A percentile compares a stretch with the other conserved stretches of the same genome.
These are phyloP conservation scores for Ochropleura plecta DNA, from an alignment of 2,888 invertebrate genomes.

Conservation along the genomic window DNA sequence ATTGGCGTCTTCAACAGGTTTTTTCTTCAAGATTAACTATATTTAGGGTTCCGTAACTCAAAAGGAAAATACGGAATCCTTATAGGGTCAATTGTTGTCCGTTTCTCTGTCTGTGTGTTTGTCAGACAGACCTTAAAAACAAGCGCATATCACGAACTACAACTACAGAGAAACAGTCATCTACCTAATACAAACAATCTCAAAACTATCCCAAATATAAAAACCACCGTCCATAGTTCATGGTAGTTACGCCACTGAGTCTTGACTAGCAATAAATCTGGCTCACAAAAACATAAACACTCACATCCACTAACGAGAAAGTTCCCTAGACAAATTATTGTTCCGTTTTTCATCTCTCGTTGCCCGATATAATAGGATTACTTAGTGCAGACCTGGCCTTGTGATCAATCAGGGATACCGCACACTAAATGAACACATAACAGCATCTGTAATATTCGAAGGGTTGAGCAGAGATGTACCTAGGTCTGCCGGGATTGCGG, in stretches of 20 bases:
- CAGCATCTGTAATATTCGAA: too few species aligned
- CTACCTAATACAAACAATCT: not conserved
- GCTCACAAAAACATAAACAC: constrained; percentile 48
- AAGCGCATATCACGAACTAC: not conserved
- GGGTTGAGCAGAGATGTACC: too few species aligned
- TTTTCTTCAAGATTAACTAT: too few species aligned
- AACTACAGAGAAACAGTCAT: not conserved
- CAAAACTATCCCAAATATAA: constrained; percentile 2
- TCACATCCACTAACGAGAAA: constrained; percentile 53
- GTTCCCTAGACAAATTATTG: constrained; percentile 58
- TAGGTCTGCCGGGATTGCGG: too few species aligned
- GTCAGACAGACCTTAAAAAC: not conserved
- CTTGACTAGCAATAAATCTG: constrained; percentile 53
- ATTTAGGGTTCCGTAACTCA: too few species aligned
- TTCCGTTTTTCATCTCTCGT: constrained; percentile 47
- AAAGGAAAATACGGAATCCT: too few species aligned
- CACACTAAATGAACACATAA: constrained; percentile 7
- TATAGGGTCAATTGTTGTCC: too few species aligned
- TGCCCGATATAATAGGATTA: constrained; percentile 52
- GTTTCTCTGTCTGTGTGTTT: too few species aligned
- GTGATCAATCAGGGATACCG: constrained; percentile 18
- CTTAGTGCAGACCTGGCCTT: constrained; percentile 32
- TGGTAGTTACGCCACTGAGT: constrained; percentile 27
- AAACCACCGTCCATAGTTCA: constrained; percentile 33
- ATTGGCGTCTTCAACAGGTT: too few species aligned